These are phyloP conservation scores for Tachyglossus aculeatus DNA, from an alignment of 2,797 vertebrate genomes.

Conservation along the genomic window DNA sequence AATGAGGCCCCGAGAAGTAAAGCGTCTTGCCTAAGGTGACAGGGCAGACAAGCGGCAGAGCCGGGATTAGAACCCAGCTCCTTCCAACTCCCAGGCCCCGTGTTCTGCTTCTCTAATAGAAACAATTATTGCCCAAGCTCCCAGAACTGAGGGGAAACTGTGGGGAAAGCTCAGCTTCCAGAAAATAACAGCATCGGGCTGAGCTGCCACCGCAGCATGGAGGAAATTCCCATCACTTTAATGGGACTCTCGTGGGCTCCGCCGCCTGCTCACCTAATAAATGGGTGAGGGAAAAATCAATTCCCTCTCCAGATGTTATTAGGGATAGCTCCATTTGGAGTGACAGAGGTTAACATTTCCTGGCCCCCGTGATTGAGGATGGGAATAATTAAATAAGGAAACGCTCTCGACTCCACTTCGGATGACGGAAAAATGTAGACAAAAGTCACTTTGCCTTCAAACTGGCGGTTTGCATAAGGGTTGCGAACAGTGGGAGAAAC, in stretches of 20 bases:
- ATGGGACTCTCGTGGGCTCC: slow-evolving; percentile 32
- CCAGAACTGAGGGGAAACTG: no score
- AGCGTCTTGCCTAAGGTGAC: no score
- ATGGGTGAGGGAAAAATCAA: slow-evolving; percentile 79
- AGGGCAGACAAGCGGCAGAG: no score
- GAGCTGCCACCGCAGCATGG: background rate
- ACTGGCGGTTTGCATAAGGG: background rate
- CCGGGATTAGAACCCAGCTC: no score
- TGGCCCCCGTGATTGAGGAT: slow-evolving; percentile 60
- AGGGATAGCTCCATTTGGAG: slow-evolving; percentile 69
- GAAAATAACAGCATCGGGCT: background rate
- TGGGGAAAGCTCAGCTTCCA: background rate
- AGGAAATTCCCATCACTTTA: slow-evolving; percentile 39
- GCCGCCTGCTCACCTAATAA: slow-evolving; percentile 44
- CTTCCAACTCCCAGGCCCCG: no score
- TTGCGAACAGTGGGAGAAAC: background rate
- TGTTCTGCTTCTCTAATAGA: no score
- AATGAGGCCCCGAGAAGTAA: no score
- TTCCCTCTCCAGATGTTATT: slow-evolving; percentile 69
- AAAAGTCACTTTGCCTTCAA: background rate
- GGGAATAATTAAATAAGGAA: slow-evolving; percentile 62
- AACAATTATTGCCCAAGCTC: no score
- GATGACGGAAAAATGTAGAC: slow-evolving; percentile 1
- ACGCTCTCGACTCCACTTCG: slow-evolving; percentile 2
- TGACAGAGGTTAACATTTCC: slow-evolving; percentile 71